Evolutionary conservation across 2,797 vertebrate species (phyloP), one percentile per base, ranked within the genome.

Genomic region (Intellagama lesueurii): DNA sequence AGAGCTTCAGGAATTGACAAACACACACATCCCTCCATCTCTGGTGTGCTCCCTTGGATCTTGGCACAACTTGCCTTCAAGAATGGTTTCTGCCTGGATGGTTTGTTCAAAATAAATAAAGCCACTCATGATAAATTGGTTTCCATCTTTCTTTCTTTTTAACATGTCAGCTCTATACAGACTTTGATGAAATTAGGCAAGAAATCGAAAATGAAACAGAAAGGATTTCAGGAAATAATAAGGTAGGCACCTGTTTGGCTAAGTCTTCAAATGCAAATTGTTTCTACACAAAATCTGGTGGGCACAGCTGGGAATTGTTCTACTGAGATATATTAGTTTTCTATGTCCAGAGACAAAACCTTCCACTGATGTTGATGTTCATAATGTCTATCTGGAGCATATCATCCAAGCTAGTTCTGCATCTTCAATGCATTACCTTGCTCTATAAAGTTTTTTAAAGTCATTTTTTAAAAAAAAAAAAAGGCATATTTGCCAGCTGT

Each of bases 171-270:
- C 97, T 99, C 90, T 99, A 98, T 94, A 97, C 98, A 90, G 99
- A 99, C 95, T 99, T 99, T 94, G 98, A 99, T 95, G 99, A 99
- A 98, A 99, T 99, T 96, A 98, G 99, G 86, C 98, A 99, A 97
- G 99, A 99, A 97, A 99, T 99, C 92, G 99, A 99, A 97, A 98
- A 92, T 93, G 99, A 99, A 97, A 99, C 99, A 0, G 99, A 99
- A 94, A 98, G 99, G 92, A 95, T 99, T 96, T 99, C 99, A 7
- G 99, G 99, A 92, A 99, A 96, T 94, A 99, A 99, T 95, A 99
- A 99, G 98, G 99, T 99, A 96, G 94, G 92, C 40, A 35, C 52
- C 16, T 40, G 11, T 56, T 81, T 87, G 60, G 16, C 30, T 9
- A 17, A 26, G 40, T 32, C 11, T 69, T 86, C 28, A 66, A 17